phyloP scores from a whole-genome alignment of 2,113 vertebrate genomes.

The Caretta caretta region DNA sequence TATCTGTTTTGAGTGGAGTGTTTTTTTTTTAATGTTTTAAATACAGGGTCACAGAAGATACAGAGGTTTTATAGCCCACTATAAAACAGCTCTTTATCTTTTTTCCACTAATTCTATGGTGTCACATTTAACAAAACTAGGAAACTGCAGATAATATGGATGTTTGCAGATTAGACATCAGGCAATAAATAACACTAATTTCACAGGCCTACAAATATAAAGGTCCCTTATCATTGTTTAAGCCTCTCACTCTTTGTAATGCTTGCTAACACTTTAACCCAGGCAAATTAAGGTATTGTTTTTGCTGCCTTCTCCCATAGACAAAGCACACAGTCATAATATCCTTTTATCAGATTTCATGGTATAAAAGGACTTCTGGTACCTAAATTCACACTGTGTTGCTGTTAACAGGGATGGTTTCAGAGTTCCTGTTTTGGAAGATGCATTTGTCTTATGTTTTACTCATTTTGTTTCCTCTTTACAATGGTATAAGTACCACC shows the following conservation, averaged over 20 bases:
- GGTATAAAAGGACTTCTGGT: constrained; percentile 73
- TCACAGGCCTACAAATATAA: constrained; percentile 81
- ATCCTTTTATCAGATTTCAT: constrained; percentile 77
- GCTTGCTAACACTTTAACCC: constrained; percentile 82
- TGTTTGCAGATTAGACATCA: constrained; percentile 81
- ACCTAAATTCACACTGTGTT: constrained; percentile 19
- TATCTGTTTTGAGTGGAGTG: not conserved
- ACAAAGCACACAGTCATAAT: constrained; percentile 78
- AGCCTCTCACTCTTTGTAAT: constrained; percentile 78
- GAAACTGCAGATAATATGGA: constrained; percentile 81
- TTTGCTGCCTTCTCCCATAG: constrained; percentile 68
- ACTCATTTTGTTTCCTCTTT: constrained; percentile 53
- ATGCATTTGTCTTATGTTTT: constrained; percentile 75
- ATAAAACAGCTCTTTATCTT: constrained; percentile 83
- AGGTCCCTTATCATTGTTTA: constrained; percentile 81
- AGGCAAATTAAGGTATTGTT: constrained; percentile 74
- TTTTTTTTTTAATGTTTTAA: constrained; percentile 59
- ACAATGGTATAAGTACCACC: not conserved
- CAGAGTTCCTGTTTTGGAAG: constrained; percentile 57
- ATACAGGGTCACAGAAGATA: constrained; percentile 72
- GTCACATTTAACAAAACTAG: constrained; percentile 82
- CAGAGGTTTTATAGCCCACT: constrained; percentile 78
- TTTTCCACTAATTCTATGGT: constrained; percentile 70
- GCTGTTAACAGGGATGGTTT: not conserved
- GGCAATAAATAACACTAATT: constrained; percentile 86